Conservation (phyloP, 2,113 vertebrate species). For the Barnardius zonarius region DNA sequence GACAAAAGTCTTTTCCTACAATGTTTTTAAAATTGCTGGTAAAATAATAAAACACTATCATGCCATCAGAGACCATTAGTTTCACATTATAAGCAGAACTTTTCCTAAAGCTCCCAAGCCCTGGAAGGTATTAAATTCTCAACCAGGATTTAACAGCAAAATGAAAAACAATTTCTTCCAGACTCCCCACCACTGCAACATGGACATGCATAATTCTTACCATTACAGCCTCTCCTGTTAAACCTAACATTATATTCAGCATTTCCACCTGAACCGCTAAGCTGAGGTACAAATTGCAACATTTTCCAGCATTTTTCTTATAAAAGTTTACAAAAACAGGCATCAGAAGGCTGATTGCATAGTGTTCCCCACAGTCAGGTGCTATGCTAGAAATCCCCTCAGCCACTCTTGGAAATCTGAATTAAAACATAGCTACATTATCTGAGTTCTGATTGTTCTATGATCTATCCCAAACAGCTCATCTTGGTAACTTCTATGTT, state of each 20-base stretch:
- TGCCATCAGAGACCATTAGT: neutral
- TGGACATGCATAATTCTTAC: neutral
- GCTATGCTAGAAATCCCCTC: neutral
- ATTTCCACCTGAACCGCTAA: neutral
- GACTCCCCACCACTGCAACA: neutral
- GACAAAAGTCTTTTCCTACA: neutral
- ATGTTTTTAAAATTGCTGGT: neutral
- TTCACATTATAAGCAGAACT: neutral
- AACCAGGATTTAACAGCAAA: neutral
- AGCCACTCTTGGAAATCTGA: neutral
- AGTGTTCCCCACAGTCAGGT: neutral
- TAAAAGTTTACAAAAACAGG: neutral
- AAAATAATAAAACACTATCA: neutral
- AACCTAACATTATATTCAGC: neutral
- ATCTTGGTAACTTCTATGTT: neutral
- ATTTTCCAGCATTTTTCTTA: neutral
- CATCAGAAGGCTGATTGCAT: accelerated
- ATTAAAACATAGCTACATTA: neutral
- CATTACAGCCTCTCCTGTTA: neutral
- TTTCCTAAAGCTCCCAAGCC: neutral
- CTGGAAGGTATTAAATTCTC: neutral
- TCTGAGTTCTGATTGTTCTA: neutral
- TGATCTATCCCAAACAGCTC: neutral
- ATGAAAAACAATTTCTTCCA: neutral
- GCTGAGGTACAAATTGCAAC: neutral